Evolutionary conservation across 1,140 invertebrate species (phyloP).

Genomic region (Drosophila pandora): DNA sequence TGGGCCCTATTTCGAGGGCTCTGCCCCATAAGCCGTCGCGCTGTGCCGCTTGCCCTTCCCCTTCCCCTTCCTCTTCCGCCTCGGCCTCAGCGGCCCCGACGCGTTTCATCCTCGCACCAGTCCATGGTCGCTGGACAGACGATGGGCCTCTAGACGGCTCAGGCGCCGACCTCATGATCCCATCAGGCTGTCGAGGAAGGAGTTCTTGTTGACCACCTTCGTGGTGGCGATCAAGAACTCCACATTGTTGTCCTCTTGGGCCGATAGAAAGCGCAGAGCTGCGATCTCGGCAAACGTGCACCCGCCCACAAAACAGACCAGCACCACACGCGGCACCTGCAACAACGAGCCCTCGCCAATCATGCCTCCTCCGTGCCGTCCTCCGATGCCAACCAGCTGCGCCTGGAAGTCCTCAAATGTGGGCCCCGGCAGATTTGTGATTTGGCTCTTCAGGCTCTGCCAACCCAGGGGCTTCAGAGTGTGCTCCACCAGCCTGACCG

Average conservation of each 20-base stretch:
- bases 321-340: conserved; percentile 90
- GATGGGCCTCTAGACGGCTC: conserved; percentile 54
- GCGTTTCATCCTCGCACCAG: conserved; percentile 58
- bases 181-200: conserved; percentile 87
- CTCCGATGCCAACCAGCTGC: conserved; percentile 84
- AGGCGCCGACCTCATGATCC: conserved; percentile 53
- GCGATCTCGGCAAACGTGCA: conserved; percentile 98
- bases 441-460: conserved; percentile 86
- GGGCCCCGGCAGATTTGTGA: conserved; percentile 86
- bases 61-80: conserved; percentile 18
- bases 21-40: conserved; percentile 5
- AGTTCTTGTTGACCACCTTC: conserved; percentile 95
- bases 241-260: conserved; percentile 95
- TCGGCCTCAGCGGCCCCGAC: conserved; percentile 43
- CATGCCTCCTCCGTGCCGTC: conserved; percentile 85
- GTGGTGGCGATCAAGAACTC: conserved; percentile 97
- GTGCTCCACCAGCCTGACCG: conserved; percentile 93
- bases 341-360: conserved; percentile 88
- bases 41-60: conserved; percentile 22
- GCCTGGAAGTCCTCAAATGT: conserved; percentile 86
- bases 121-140: conserved; percentile 48
- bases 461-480: conserved; percentile 89
- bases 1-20: background rate
- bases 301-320: conserved; percentile 98
- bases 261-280: conserved; percentile 94